phyloP scores from a whole-genome alignment of 2,888 invertebrate species.

The Meteorus colon region DNA sequence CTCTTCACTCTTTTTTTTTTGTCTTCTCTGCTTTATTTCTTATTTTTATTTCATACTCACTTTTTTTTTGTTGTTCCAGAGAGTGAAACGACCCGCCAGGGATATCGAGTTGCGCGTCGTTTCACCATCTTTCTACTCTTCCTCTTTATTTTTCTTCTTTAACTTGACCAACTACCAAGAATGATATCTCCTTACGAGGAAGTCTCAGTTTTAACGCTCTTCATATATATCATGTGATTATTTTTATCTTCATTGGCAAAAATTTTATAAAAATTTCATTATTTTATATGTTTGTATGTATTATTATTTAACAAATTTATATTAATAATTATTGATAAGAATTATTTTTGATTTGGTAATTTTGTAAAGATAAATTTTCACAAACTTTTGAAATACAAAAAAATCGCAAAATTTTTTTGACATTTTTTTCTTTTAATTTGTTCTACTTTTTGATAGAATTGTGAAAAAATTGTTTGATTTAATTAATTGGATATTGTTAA shows the following conservation, averaged over 20 bases:
- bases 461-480: no score
- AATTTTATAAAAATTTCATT: background rate
- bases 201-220: slow-evolving; percentile 28
- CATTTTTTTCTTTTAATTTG: no score
- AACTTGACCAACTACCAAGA: slow-evolving; percentile 40
- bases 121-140: background rate
- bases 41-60: background rate
- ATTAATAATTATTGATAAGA: background rate
- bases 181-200: slow-evolving; percentile 45
- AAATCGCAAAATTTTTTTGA: no score
- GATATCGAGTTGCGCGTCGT: slow-evolving; percentile 39
- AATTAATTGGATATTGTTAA: no score
- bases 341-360: no score
- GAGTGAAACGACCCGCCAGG: slow-evolving; percentile 39
- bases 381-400: no score
- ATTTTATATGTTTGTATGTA: background rate
- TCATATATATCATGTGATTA: slow-evolving; percentile 29
- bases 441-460: no score
- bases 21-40: background rate
- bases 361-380: no score
- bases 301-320: slow-evolving; percentile 18
- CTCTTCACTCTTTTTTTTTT: slow-evolving; percentile 17
- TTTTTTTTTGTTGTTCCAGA: slow-evolving; percentile 31
- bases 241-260: slow-evolving; percentile 21
- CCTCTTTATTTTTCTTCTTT: slow-evolving; percentile 12